Evolutionary conservation across 23 tunicate species (phyloP), one percentile per base, ranked within the genome.

Genomic region (Halocynthia aurantium): DNA sequence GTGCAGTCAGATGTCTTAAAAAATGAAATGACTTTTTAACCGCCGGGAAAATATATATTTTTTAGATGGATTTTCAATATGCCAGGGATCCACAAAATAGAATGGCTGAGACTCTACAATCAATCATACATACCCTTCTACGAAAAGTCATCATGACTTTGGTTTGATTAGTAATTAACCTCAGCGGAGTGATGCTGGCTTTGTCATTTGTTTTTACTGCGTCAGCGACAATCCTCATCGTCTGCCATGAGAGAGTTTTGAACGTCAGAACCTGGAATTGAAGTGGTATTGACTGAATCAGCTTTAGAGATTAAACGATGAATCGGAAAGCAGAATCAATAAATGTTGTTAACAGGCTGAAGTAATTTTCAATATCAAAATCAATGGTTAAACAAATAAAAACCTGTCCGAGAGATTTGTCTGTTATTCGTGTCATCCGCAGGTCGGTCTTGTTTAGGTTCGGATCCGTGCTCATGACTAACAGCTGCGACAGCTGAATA

Each of bases 241-340:
- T 92, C 62, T 92, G 92, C 98, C 98, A 92, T 52, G 93, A 82
- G 19, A 92, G 60, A 68, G 86, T 92, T 60, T 92, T 92, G 69
- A 92, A 92, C 6, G 98, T 92, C 60, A 92, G 62, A n/a, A 92
- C 92, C 98, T 92, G 77, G 73, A 63, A 70, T n/a, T 10, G 51
- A 65, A 65, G 31, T 20, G 9, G 22, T 15, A 11, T 65, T n/a
- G 17, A 15, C n/a, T 13, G 17, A 58, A 58, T 58, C 15, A 13
- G 15, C 63, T 13, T 58, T 15, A n/a, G 17, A 58, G 17, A 58
- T n/a, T 58, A 58, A 52, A 72, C 12, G 15, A 50, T 12, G 2
- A 5, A 72, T 72, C 13, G 15, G 13, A 50, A 50, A 72, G 51
- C 10, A 49, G 15, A 72, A 64, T 13, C 12, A 72, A 17, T 31